A percentile compares a stretch with the other conserved stretches of the same genome.
These are phyloP conservation scores for Eueides isabella DNA, from an alignment of 1,140 invertebrate species.

Conservation along the genomic window DNA sequence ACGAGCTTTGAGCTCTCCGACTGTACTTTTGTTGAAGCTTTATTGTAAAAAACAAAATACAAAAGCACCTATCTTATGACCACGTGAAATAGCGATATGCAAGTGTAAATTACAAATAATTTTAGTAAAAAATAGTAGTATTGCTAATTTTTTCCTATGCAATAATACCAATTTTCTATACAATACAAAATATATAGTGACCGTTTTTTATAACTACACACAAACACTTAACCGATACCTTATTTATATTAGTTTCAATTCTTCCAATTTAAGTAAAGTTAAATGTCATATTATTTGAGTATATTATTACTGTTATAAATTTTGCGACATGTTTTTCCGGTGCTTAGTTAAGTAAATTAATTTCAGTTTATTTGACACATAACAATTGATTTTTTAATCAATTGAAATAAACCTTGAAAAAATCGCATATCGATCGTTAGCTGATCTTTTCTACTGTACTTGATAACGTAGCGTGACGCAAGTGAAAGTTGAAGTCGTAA, in stretches of 20 bases:
- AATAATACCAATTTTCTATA: background rate
- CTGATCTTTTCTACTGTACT: background rate
- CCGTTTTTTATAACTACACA: background rate
- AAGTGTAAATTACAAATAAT: background rate
- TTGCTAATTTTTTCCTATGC: no score
- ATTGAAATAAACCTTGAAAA: no score
- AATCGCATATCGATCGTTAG: no score
- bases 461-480: background rate
- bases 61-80: conserved; percentile 12
- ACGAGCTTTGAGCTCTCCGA: background rate
- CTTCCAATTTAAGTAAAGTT: background rate
- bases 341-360: background rate
- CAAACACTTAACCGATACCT: background rate
- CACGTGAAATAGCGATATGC: background rate
- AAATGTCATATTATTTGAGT: background rate
- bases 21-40: conserved; percentile 20
- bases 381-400: no score
- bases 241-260: background rate
- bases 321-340: background rate
- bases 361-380: no score
- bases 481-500: background rate
- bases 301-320: background rate
- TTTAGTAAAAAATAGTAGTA: background rate
- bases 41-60: conserved; percentile 10
- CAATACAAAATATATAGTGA: background rate